Evolutionary conservation across 1,140 invertebrate species (phyloP).

Genomic region (Achatina immaculata): DNA sequence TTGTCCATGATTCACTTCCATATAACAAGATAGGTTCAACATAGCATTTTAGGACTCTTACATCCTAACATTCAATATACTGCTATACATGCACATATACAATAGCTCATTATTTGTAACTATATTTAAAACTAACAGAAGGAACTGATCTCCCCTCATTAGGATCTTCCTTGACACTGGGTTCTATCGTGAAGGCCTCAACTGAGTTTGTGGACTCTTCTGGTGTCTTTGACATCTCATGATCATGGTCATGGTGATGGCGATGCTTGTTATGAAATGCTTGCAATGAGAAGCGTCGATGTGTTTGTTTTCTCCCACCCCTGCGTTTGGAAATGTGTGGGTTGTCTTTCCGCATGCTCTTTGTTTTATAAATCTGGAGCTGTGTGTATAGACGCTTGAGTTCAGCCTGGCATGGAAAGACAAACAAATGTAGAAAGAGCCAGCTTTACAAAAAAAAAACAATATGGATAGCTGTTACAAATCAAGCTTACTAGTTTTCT

Average conservation of each 20-base stretch:
- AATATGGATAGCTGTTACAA: background rate
- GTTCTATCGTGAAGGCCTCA: conserved; percentile 65
- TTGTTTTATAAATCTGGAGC: conserved; percentile 84
- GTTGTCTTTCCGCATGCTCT: conserved; percentile 92
- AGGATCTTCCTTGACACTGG: conserved; percentile 48
- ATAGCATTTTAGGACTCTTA: no score
- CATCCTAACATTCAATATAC: no score
- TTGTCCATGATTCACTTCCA: no score
- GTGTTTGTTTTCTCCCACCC: conserved; percentile 92
- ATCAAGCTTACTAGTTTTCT: background rate
- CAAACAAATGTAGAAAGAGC: background rate
- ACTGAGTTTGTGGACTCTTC: conserved; percentile 73
- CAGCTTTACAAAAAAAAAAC: background rate
- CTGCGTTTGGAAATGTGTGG: conserved; percentile 93
- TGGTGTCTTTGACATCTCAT: conserved; percentile 71
- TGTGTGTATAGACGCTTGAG: conserved; percentile 93
- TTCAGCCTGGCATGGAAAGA: conserved; percentile 77
- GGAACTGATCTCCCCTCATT: conserved; percentile 51
- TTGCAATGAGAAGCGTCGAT: conserved; percentile 88
- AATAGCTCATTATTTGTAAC: conserved; percentile 48
- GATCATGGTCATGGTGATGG: conserved; percentile 67
- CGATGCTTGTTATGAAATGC: conserved; percentile 72
- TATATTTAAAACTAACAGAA: conserved; percentile 64
- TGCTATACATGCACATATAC: no score
- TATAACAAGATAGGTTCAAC: no score